These are phyloP conservation scores for Motacilla alba DNA, from an alignment of 2,113 vertebrate species.

Conservation along the genomic window DNA sequence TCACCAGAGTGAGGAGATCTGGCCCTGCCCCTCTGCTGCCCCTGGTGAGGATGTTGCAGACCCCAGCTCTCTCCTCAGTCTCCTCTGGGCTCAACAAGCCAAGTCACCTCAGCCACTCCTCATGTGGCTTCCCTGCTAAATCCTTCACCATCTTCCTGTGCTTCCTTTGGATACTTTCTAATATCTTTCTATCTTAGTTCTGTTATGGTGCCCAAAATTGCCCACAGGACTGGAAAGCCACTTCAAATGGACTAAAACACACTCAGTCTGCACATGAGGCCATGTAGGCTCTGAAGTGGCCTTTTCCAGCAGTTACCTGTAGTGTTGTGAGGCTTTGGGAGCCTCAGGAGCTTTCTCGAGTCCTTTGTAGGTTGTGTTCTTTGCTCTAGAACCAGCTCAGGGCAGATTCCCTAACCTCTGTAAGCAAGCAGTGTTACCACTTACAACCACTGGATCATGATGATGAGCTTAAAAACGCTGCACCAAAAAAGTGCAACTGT, in stretches of 20 bases:
- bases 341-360: neutral
- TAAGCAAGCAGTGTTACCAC: neutral
- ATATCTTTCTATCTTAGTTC: neutral
- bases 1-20: neutral
- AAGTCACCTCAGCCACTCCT: neutral
- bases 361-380: neutral
- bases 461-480: neutral
- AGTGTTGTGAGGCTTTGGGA: neutral
- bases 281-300: neutral
- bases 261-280: accelerated
- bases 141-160: neutral
- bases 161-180: neutral
- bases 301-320: neutral
- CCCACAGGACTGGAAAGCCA: neutral
- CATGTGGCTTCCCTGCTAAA: neutral
- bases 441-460: neutral
- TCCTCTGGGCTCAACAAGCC: neutral
- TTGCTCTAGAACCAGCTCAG: neutral
- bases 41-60: neutral
- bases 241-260: neutral
- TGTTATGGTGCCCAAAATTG: neutral
- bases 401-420: neutral
- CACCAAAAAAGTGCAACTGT: neutral
- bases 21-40: neutral
- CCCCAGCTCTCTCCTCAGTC: neutral